phyloP scores from a whole-genome alignment of 2,888 invertebrate genomes.

The Steinernema scapterisci region DNA sequence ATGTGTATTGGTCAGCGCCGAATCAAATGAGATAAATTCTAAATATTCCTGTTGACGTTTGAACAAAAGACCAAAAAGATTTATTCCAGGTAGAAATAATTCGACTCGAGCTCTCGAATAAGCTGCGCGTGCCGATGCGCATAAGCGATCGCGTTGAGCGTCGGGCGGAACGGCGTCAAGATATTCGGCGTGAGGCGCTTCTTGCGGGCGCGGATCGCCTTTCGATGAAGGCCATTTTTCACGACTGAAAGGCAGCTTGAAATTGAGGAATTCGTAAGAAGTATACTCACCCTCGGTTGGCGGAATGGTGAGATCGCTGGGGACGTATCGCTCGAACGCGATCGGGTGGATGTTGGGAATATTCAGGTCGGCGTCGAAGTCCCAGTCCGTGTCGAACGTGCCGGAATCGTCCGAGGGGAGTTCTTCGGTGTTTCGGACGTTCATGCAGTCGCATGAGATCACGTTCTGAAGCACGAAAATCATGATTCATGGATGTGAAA shows the following conservation, averaged over 20 bases:
- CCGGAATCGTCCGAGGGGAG: neutral
- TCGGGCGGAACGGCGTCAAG: conserved; percentile 29
- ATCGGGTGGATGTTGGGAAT: conserved; percentile 14
- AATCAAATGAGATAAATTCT: neutral
- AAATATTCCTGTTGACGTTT: neutral
- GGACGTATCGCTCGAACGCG: neutral
- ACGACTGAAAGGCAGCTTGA: neutral
- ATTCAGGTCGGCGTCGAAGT: conserved; percentile 1
- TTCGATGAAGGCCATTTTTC: neutral
- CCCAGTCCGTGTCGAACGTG: conserved; percentile 1
- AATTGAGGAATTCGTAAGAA: neutral
- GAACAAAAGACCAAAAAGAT: neutral
- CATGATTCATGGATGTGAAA: neutral
- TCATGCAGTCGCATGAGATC: conserved; percentile 17
- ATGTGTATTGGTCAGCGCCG: neutral
- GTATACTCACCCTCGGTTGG: neutral
- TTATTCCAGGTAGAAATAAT: conserved; percentile 28
- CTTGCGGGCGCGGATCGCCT: neutral
- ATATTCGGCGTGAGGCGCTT: neutral
- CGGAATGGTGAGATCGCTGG: neutral
- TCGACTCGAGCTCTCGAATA: conserved; percentile 4
- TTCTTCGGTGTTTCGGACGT: neutral
- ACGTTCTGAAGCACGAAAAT: neutral
- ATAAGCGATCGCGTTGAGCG: conserved; percentile 14
- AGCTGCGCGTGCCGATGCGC: conserved; percentile 19